A percentile compares a stretch with the other conserved stretches of the same genome.
phyloP scores from a whole-genome alignment of 2,113 vertebrate species.

The Prochilodus magdalenae region DNA sequence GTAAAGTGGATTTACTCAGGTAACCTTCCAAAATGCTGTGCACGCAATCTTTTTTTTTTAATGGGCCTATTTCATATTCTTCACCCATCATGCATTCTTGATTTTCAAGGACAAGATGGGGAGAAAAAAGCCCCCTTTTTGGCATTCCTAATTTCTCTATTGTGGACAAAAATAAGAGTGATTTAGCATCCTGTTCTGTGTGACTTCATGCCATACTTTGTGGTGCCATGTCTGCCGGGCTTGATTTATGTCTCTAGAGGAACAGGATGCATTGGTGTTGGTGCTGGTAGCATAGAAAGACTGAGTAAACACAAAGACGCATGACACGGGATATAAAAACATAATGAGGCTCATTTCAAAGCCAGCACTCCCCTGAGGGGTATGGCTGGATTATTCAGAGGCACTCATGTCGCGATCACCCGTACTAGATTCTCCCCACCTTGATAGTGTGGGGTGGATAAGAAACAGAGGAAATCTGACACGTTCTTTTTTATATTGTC shows the following conservation, averaged over 20 bases:
- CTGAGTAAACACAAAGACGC: constrained; percentile 21
- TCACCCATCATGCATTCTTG: background rate
- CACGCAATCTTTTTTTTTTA: background rate
- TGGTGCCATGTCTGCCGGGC: constrained; percentile 5
- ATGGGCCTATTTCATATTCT: constrained; percentile 12
- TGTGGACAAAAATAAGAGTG: constrained; percentile 6
- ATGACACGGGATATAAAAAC: background rate
- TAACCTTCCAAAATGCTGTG: constrained; percentile 1
- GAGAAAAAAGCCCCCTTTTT: background rate
- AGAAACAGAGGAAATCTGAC: background rate
- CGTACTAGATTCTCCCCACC: background rate
- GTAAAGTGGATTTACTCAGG: constrained; percentile 37
- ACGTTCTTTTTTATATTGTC: background rate
- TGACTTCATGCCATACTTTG: background rate
- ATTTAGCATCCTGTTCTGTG: constrained; percentile 27
- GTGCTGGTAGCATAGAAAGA: background rate
- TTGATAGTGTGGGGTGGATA: background rate
- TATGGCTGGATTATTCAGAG: background rate
- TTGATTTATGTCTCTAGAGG: constrained; percentile 38
- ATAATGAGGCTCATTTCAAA: background rate
- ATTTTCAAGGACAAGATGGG: constrained; percentile 30
- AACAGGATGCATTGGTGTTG: background rate
- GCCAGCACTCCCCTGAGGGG: background rate
- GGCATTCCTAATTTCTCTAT: background rate
- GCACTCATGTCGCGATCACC: background rate